phyloP scores from a whole-genome alignment of 2,888 invertebrate species.

The Harmothoe impar region DNA sequence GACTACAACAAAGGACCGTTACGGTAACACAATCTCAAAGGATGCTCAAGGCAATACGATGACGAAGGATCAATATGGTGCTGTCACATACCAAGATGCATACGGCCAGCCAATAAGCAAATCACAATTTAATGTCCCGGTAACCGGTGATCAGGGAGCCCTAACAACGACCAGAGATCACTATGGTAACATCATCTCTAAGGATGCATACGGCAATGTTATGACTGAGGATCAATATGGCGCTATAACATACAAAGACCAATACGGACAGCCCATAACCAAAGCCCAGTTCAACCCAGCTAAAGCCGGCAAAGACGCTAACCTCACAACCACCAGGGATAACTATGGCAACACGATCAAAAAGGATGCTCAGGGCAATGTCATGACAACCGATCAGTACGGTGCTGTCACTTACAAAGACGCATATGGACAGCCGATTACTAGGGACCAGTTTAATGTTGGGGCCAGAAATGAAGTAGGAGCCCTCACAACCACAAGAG shows the following conservation, averaged over 20 bases:
- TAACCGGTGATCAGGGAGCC: not conserved
- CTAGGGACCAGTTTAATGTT: conserved; percentile 6
- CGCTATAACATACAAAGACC: not conserved
- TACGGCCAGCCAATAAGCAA: conserved; percentile 1
- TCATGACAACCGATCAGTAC: not conserved
- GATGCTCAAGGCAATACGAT: conserved; percentile 8
- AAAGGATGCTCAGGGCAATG: conserved; percentile 33
- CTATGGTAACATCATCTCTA: not conserved
- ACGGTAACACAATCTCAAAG: not conserved
- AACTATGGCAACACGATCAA: not conserved
- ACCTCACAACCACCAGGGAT: not conserved
- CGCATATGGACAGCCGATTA: not conserved
- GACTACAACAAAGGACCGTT: conserved; percentile 20
- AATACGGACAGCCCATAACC: not conserved
- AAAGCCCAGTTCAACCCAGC: not conserved
- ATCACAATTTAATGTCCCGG: not conserved
- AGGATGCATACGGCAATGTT: conserved; percentile 21
- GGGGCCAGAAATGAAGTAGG: not conserved
- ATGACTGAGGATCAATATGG: conserved; percentile 14
- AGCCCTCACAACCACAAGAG: conserved; percentile 1
- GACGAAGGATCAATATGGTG: conserved; percentile 49
- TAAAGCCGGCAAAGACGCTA: not conserved
- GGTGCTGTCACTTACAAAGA: conserved; percentile 6
- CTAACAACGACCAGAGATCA: conserved; percentile 21
- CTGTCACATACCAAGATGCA: not conserved